Evolutionary conservation across 2,113 vertebrate species (phyloP).

Genomic region (Triplophysa dalaica): DNA sequence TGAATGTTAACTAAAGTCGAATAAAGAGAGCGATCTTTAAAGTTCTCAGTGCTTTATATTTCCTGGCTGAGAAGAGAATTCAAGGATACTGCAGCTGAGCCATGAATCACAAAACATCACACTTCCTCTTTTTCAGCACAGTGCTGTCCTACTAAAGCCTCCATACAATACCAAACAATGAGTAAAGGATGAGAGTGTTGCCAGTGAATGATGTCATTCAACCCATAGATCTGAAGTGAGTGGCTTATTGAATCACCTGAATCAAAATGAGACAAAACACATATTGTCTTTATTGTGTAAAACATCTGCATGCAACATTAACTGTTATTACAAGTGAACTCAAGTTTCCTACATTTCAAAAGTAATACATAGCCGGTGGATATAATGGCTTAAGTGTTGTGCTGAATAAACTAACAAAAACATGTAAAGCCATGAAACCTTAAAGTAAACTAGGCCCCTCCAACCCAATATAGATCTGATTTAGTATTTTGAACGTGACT

Average conservation of each 20-base stretch:
- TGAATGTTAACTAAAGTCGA: constrained; percentile 4
- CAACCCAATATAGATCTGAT: background rate
- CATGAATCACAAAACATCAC: constrained; percentile 30
- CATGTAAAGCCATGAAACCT: background rate
- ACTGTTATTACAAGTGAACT: too few relatives aligned
- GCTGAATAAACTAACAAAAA: too few relatives aligned
- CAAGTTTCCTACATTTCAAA: background rate
- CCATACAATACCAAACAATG: background rate
- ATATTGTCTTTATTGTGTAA: background rate
- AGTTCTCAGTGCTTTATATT: background rate
- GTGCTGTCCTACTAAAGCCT: background rate
- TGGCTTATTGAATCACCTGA: background rate
- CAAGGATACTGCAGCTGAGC: constrained; percentile 40
- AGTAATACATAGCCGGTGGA: too few relatives aligned
- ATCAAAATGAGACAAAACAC: background rate
- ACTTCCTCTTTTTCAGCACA: constrained; percentile 28
- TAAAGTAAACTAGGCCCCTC: background rate
- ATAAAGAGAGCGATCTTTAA: background rate
- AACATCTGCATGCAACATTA: background rate
- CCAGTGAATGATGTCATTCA: constrained; percentile 4
- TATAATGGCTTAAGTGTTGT: too few relatives aligned
- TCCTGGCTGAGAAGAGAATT: constrained; percentile 34
- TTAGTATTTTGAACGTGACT: background rate
- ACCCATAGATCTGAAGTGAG: background rate
- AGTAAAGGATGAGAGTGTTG: constrained; percentile 33